Evolutionary conservation across 2,113 vertebrate genomes (phyloP).

Genomic region (Actinemys pallida): DNA sequence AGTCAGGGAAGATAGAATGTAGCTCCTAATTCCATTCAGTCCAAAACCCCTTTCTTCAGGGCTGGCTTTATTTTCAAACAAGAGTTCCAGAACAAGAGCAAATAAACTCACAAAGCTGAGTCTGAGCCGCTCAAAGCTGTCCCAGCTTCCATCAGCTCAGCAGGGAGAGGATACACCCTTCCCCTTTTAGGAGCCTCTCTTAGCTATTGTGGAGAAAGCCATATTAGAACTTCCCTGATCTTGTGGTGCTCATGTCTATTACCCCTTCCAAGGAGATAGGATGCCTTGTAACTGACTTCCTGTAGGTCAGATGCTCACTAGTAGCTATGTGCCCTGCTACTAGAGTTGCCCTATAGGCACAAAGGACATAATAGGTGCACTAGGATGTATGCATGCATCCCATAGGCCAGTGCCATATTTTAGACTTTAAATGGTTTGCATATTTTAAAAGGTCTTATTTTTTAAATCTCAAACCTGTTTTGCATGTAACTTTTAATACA

Average conservation of each 20-base stretch:
- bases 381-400: background rate
- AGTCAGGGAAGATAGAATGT: conserved; percentile 14
- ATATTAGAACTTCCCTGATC: background rate
- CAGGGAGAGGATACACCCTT: background rate
- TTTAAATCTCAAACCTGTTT: background rate
- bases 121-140: background rate
- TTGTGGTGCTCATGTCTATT: background rate
- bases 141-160: background rate
- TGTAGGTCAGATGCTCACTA: background rate
- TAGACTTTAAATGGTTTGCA: background rate
- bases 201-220: background rate
- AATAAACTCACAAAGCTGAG: background rate
- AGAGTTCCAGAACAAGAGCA: background rate
- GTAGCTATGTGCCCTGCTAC: background rate
- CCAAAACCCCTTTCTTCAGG: background rate
- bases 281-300: background rate
- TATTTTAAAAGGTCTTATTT: background rate
- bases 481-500: background rate
- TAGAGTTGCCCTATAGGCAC: background rate
- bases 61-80: background rate
- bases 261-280: background rate
- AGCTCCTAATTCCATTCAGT: background rate
- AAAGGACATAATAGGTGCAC: background rate
- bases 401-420: background rate
- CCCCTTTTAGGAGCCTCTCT: background rate